phyloP scores from a whole-genome alignment of 2,113 vertebrate species.

The Bubo scandiacus region DNA sequence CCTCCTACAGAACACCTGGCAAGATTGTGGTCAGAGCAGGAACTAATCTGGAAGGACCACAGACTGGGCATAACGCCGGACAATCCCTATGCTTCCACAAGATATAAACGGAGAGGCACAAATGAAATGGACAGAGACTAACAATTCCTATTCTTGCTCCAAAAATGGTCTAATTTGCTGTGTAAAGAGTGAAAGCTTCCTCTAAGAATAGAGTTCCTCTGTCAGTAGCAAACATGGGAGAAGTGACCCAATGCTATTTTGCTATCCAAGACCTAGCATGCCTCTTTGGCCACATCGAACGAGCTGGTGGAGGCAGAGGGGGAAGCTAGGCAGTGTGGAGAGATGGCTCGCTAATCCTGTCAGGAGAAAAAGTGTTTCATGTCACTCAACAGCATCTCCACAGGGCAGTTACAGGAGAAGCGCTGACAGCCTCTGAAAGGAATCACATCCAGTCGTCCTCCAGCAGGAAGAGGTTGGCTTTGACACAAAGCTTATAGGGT shows the following conservation, averaged over 20 bases:
- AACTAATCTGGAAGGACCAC: background rate
- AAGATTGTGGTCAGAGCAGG: background rate
- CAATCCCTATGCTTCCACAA: background rate
- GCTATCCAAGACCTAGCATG: background rate
- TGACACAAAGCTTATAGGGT: background rate
- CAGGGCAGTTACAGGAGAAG: constrained; percentile 8
- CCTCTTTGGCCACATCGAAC: background rate
- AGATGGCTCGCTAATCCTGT: constrained; percentile 8
- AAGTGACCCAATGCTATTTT: background rate
- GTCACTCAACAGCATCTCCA: constrained; percentile 65
- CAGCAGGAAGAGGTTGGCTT: constrained; percentile 28
- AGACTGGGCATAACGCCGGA: accelerated
- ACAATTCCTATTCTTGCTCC: background rate
- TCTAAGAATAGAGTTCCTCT: background rate
- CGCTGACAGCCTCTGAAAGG: constrained; percentile 61
- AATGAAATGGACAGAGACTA: background rate
- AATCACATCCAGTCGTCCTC: background rate
- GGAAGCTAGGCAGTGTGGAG: background rate
- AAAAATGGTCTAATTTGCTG: background rate
- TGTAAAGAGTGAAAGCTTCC: background rate
- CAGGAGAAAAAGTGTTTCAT: constrained; percentile 42
- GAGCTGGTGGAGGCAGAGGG: background rate
- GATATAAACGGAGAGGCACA: background rate
- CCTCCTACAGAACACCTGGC: background rate
- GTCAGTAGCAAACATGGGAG: background rate